phyloP scores from a whole-genome alignment of 2,888 invertebrate species.

The Antitype chi region DNA sequence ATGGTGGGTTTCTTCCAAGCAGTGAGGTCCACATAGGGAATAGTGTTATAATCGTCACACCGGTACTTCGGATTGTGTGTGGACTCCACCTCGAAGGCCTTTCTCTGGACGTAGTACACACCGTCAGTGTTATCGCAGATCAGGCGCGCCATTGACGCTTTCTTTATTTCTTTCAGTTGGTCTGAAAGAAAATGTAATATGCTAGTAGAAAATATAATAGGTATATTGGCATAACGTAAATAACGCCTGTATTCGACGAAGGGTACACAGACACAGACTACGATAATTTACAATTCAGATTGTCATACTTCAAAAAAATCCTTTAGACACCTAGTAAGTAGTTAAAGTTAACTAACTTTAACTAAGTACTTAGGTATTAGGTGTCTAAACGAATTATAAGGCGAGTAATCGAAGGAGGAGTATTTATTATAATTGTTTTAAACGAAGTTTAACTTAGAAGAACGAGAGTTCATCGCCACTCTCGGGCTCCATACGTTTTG shows the following conservation, averaged over 20 bases:
- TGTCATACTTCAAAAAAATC: no score
- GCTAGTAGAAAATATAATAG: background rate
- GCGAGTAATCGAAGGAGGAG: background rate
- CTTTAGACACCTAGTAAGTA: no score
- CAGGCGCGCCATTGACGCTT: conserved; percentile 94
- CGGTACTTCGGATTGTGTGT: conserved; percentile 80
- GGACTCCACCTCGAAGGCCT: conserved; percentile 92
- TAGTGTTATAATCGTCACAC: conserved; percentile 82
- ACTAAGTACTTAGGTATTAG: no score
- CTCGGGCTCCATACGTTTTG: no score
- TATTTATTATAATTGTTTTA: background rate
- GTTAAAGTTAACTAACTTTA: no score
- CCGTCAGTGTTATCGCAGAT: conserved; percentile 95
- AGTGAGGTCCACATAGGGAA: conserved; percentile 86
- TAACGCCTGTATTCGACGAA: background rate
- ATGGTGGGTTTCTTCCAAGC: conserved; percentile 84
- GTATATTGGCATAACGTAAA: background rate
- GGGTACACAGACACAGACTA: background rate
- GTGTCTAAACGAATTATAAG: background rate
- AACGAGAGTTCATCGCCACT: background rate
- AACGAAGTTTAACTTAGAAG: no score
- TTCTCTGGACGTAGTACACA: conserved; percentile 92
- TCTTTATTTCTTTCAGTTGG: conserved; percentile 95
- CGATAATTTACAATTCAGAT: background rate
- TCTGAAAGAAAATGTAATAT: conserved; percentile 75